Base-by-base conservation (phyloP, 2,888 invertebrate genomes). In the Dioctria linearis region DNA sequence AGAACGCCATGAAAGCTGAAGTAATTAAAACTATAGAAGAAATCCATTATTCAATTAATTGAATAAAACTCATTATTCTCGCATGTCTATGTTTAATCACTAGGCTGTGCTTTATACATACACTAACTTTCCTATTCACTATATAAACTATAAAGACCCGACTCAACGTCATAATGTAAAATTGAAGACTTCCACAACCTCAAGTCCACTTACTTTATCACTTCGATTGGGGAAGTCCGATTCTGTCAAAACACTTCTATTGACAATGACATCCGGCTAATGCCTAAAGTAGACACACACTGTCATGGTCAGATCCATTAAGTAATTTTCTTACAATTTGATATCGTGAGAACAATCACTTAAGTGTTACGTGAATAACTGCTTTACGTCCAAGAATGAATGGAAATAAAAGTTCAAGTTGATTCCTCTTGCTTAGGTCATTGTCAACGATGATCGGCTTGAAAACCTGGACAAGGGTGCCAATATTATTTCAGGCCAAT, bases 311-410 rank as follows among this genome's bases (percentile, higher is more conserved):
- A 67, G 67, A 67, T 67, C 67, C 67, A 67, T 67, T 67, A 67
- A 67, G 67, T 67, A 67, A 67, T 67, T 67, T 67, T 67, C 67
- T 67, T 67, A 67, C 67, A 43, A 46, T 6, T 67, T 46, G 67
- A 67, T 67, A 67, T 67, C 67, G 67, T 67, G 67, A 67, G 67
- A 67, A 67, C 67, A 67, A 67, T 67, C 67, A 67, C 67, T 67
- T 67, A 46, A 67, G 37, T 67, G 67, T 67, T 67, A 67, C 67
- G 67, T 67, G 67, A 67, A 67, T 46, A 5, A 46, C 67, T 42
- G 67, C 67, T 13, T 43, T 13, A 67, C 43, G 46, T 67, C 67
- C 46, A 25, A 43, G 43, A 42, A 46, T 42, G 67, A 67, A 67
- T 67, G 46, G 25, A 37, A 67, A 67, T 43, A 67, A 67, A 67